A percentile compares a stretch with the other conserved stretches of the same genome.
Conservation (phyloP, 35 echinoderm and acorn worm species). For the Nesometra sesokonis region DNA sequence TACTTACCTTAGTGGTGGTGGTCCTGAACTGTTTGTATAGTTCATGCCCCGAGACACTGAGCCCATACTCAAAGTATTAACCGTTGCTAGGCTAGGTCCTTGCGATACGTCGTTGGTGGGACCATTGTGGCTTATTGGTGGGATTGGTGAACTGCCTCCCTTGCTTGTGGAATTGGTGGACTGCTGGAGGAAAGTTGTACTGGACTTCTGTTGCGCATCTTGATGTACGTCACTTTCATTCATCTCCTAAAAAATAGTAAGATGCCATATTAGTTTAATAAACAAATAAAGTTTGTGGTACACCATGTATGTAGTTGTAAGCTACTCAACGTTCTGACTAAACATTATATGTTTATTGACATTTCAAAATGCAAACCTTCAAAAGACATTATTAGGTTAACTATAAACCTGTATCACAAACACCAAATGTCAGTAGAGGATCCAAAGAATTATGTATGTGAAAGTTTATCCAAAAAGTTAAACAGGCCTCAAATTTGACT, state of each 20-base stretch:
- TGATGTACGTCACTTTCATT: neutral
- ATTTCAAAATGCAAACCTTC: too few relatives aligned
- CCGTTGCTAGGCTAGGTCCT: constrained; percentile 23
- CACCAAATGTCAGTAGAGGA: too few relatives aligned
- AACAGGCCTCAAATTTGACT: too few relatives aligned
- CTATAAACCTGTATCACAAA: too few relatives aligned
- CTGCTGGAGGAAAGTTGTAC: constrained; percentile 12
- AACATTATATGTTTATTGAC: too few relatives aligned
- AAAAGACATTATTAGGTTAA: too few relatives aligned
- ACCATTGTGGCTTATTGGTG: constrained; percentile 44
- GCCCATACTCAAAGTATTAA: constrained; percentile 23
- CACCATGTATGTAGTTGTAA: too few relatives aligned
- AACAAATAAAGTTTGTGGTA: too few relatives aligned
- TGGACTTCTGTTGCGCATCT: neutral
- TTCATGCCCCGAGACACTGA: neutral
- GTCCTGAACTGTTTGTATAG: constrained; percentile 42
- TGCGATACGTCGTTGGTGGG: constrained; percentile 31
- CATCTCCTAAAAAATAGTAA: neutral
- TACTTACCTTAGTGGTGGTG: constrained; percentile 67
- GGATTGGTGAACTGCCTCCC: constrained; percentile 25
- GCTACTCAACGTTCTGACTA: too few relatives aligned
- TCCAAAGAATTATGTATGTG: too few relatives aligned
- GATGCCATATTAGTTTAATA: too few relatives aligned
- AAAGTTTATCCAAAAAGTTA: too few relatives aligned
- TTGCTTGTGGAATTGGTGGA: constrained; percentile 39